Conservation (phyloP, 2,113 vertebrate genomes). For the Pyrgilauda ruficollis region DNA sequence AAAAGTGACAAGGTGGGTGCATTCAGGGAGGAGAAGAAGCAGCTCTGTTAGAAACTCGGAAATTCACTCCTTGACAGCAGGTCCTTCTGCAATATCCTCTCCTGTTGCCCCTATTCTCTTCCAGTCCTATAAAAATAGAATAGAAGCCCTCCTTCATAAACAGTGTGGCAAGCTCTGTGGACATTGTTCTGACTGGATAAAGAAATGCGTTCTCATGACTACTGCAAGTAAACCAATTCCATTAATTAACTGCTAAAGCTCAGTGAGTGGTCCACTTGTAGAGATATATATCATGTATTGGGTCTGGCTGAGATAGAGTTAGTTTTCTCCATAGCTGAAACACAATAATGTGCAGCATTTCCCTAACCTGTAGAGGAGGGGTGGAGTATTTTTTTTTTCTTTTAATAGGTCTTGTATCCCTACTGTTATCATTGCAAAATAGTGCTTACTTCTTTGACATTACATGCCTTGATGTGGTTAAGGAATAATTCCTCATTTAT, state of each 20-base stretch:
- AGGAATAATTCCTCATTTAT: background rate
- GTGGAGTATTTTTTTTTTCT: background rate
- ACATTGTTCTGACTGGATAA: background rate
- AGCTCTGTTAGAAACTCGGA: rapidly evolving
- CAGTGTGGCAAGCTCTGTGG: background rate
- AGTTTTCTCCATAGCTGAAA: background rate
- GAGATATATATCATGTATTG: background rate
- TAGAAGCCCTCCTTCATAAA: background rate
- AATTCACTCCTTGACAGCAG: background rate
- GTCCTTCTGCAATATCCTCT: background rate
- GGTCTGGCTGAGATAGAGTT: background rate
- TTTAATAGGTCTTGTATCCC: background rate
- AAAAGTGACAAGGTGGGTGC: background rate
- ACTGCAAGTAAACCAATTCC: background rate
- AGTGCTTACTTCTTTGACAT: background rate
- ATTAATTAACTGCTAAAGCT: background rate
- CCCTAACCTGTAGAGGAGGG: background rate
- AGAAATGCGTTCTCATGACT: background rate
- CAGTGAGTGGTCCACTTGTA: background rate
- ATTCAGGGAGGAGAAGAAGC: background rate
- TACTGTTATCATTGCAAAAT: background rate
- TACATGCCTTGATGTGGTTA: background rate
- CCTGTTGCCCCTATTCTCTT: background rate
- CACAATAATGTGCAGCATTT: background rate
- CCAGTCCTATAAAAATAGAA: background rate